Evolutionary conservation across 2,113 vertebrate genomes (phyloP).

Genomic region (Sterrhoptilus dennistouni): DNA sequence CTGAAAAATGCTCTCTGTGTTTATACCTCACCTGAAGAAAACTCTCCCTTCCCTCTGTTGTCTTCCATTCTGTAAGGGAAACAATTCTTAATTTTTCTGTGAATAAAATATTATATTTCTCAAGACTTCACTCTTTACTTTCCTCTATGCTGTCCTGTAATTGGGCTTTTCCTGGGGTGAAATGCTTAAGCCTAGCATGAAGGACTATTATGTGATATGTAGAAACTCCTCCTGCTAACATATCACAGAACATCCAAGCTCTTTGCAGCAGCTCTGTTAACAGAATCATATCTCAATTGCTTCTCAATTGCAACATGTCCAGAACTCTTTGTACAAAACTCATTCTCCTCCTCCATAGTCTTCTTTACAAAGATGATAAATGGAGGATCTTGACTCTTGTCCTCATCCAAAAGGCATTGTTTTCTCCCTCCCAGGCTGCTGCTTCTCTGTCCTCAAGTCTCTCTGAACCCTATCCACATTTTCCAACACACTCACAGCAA

Average conservation of each 20-base stretch:
- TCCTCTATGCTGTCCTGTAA: not conserved
- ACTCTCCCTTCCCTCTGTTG: not conserved
- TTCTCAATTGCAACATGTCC: not conserved
- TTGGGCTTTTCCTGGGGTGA: not conserved
- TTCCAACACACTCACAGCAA: not conserved
- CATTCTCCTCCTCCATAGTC: not conserved
- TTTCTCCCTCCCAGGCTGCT: not conserved
- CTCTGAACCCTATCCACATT: not conserved
- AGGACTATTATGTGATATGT: rapidly evolving
- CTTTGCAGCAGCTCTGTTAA: not conserved
- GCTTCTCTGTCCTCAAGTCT: not conserved
- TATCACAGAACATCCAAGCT: not conserved
- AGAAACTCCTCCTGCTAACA: not conserved
- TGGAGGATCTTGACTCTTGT: not conserved
- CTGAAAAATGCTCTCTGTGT: not conserved
- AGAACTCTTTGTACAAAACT: not conserved
- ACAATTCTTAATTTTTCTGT: not conserved
- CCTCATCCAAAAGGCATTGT: not conserved
- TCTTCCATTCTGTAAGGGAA: not conserved
- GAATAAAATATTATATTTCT: not conserved
- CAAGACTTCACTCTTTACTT: not conserved
- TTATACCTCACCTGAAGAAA: not conserved
- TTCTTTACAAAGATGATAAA: not conserved
- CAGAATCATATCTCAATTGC: not conserved
- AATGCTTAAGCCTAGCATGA: not conserved